These are phyloP conservation scores for Dolichotis patagonum DNA, from an alignment of 2,113 vertebrate species.

Conservation along the genomic window DNA sequence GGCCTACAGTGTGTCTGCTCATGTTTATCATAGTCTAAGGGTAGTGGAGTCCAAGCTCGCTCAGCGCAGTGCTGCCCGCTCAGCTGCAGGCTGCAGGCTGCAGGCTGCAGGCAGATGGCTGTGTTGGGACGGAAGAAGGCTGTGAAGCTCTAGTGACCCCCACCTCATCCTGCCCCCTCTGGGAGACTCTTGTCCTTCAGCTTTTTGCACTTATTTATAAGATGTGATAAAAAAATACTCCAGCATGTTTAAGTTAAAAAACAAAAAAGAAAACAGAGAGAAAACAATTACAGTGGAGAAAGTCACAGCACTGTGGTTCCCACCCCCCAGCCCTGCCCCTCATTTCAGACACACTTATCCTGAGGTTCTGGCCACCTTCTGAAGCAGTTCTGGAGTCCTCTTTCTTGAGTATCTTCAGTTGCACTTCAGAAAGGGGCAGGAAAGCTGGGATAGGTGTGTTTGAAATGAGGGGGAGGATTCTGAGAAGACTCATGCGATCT, in stretches of 20 bases:
- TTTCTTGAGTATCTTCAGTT: neutral
- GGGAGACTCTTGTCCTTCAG: neutral
- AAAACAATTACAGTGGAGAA: neutral
- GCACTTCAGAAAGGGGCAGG: neutral
- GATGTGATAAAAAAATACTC: too few species aligned
- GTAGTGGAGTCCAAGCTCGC: neutral
- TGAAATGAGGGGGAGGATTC: neutral
- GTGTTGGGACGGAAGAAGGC: neutral
- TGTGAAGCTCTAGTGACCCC: too few species aligned
- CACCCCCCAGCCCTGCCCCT: neutral
- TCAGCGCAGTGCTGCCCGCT: neutral
- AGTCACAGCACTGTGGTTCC: neutral
- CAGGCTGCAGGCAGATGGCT: accelerated
- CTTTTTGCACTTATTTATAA: neutral
- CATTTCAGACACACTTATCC: neutral
- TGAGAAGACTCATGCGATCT: neutral
- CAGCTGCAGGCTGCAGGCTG: neutral
- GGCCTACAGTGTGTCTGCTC: neutral
- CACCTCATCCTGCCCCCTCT: neutral
- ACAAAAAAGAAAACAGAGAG: too few species aligned
- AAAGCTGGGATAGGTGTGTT: neutral
- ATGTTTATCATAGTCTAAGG: accelerated
- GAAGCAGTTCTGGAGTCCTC: neutral
- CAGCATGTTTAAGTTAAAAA: neutral
- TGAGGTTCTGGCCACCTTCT: neutral